Evolutionary conservation across 2,113 vertebrate genomes (phyloP), one percentile per base, ranked within the genome.

Genomic region (Lepisosteus oculatus): DNA sequence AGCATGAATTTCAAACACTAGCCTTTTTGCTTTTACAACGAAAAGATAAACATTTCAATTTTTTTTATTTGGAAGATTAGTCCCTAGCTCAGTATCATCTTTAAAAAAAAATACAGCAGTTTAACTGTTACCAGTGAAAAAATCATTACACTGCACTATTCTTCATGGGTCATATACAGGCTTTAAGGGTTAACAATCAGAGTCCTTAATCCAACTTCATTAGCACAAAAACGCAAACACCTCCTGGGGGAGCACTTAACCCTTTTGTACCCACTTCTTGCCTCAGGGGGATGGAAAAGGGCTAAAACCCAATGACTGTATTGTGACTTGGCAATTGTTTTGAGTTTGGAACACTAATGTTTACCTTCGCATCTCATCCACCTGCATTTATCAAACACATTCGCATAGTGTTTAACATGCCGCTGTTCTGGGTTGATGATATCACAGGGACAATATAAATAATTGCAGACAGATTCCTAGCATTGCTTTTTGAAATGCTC

Each of bases 291-390:
- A 8, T 12, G n/a, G 29, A 29, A 29, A 29, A 29, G 29, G 44
- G 65, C 3, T 13, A 43, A 43, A 67, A 72, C 56, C 42, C 43
- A 41, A 67, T 56, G n/a, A 76, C 66, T 51, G 3, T 12, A 59
- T 11, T 59, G 56, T 4, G n/a, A 70, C 43, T 12, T 55, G 44
- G 17, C 57, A 71, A 57, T 68, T 44, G 43, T 71, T 29, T 51
- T 5, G 55, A 69, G 55, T 69, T 72, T 68, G 72, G 64, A 73
- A 4, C 17, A 13, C n/a, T 41, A 3, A 42, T 41, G 15, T 41
- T 54, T 41, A 8, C 45, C 15, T 14, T 51, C 4, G 29, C 59
- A 9, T 17, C 15, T 55, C 59, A 4, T 42, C 11, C 8, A 5
- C 3, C 29, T 15, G 9, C 12, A 51, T 29, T 29, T 29, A 1